phyloP scores from a whole-genome alignment of 2,113 vertebrate species.

The Tragelaphus scriptus region DNA sequence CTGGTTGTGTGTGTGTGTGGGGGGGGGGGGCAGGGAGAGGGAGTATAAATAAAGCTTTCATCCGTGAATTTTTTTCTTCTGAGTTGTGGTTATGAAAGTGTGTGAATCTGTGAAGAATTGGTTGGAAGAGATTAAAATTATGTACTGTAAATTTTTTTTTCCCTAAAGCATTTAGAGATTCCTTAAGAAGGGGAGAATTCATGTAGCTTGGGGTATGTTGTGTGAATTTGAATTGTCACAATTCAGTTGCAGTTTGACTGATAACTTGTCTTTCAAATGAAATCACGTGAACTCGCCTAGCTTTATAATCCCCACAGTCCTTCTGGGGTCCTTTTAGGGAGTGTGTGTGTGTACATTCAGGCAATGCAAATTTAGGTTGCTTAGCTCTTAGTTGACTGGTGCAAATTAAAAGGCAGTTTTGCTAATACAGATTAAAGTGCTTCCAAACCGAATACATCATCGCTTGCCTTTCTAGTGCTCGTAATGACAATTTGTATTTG shows the following conservation, averaged over 20 bases:
- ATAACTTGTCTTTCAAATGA: neutral
- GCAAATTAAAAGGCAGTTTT: constrained; percentile 27
- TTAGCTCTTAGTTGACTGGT: neutral
- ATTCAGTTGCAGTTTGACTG: neutral
- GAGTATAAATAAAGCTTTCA: constrained; percentile 30
- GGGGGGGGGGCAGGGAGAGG: no score
- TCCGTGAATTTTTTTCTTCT: neutral
- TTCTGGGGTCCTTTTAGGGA: neutral
- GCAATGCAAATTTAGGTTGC: neutral
- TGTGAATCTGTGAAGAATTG: neutral
- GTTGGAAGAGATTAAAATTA: neutral
- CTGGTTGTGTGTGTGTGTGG: neutral
- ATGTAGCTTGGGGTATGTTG: neutral
- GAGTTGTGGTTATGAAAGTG: neutral
- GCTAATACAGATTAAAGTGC: neutral
- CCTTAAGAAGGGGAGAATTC: neutral
- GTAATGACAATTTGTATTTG: neutral
- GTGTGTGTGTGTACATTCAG: neutral
- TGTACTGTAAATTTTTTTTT: neutral
- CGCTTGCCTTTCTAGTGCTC: neutral
- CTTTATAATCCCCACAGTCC: neutral
- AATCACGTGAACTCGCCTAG: neutral
- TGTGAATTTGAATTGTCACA: neutral
- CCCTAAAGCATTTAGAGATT: neutral
- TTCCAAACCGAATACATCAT: neutral